Evolutionary conservation across 2,797 vertebrate species (phyloP).

Genomic region (Hirundo rustica): DNA sequence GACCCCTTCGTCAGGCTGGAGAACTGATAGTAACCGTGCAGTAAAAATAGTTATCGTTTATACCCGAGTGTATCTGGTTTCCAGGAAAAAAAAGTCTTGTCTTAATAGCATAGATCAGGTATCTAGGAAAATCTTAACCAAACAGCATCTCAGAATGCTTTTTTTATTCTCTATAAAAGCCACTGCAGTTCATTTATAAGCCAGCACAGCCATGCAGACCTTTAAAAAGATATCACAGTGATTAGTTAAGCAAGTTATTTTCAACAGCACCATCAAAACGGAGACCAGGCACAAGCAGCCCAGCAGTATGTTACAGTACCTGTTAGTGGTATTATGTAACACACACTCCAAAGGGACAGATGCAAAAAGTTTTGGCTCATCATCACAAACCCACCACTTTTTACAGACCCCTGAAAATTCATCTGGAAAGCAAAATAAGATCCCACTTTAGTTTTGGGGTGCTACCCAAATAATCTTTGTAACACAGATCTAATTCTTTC

Average conservation of each 20-base stretch:
- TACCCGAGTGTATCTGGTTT: neutral
- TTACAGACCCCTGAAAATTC: neutral
- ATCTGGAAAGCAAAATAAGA: neutral
- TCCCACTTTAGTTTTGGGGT: neutral
- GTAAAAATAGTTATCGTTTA: neutral
- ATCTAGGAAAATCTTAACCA: neutral
- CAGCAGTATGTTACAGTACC: neutral
- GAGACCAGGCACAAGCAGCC: neutral
- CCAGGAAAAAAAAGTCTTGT: neutral
- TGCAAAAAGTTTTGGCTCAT: neutral
- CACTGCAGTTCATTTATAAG: neutral
- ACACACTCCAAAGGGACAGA: neutral
- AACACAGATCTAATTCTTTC: neutral
- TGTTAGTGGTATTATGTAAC: accelerated
- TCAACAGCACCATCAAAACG: neutral
- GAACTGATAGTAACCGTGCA: accelerated
- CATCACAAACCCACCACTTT: neutral
- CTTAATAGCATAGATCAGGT: neutral
- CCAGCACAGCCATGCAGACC: neutral
- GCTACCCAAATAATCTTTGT: neutral
- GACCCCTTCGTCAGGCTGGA: accelerated
- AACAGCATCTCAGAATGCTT: neutral
- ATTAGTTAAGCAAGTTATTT: neutral
- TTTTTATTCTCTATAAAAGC: neutral
- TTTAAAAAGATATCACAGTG: neutral